Percentiles rank a stretch among this genome's conserved stretches.
Conservation (phyloP, 2,888 invertebrate genomes). For the Drosophila mulleri region DNA sequence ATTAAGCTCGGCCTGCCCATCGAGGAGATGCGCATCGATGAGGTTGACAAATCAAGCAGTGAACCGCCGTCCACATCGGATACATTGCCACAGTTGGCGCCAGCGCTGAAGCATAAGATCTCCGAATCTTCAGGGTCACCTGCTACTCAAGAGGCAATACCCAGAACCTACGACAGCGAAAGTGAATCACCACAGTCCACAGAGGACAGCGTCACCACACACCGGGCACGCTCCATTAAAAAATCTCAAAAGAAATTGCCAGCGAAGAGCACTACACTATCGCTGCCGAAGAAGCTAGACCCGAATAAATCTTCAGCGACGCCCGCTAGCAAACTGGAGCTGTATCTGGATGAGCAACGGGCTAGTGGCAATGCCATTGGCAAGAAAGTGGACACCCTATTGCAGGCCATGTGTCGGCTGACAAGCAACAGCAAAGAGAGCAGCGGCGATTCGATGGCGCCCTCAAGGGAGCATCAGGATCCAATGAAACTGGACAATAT, state of each 20-base stretch:
- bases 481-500: constrained; percentile 16
- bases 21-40: constrained; percentile 2
- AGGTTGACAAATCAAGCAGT: neutral
- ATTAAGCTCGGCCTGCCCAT: constrained; percentile 25
- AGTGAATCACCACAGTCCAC: constrained; percentile 33
- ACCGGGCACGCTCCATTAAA: neutral
- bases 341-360: constrained; percentile 43
- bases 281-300: neutral
- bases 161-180: constrained; percentile 23
- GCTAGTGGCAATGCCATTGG: constrained; percentile 35
- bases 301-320: neutral
- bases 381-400: constrained; percentile 51
- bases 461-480: neutral
- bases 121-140: neutral
- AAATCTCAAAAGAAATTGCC: neutral
- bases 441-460: neutral
- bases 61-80: neutral
- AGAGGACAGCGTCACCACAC: constrained; percentile 15
- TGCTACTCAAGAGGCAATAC: rapidly evolving
- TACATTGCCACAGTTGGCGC: neutral
- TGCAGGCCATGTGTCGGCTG: constrained; percentile 41
- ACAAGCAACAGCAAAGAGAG: constrained; percentile 5
- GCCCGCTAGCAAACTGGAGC: constrained; percentile 23
- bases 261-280: neutral
- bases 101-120: neutral